Conservation (phyloP, 2,888 invertebrate species). For the Orchesellides sinensis region DNA sequence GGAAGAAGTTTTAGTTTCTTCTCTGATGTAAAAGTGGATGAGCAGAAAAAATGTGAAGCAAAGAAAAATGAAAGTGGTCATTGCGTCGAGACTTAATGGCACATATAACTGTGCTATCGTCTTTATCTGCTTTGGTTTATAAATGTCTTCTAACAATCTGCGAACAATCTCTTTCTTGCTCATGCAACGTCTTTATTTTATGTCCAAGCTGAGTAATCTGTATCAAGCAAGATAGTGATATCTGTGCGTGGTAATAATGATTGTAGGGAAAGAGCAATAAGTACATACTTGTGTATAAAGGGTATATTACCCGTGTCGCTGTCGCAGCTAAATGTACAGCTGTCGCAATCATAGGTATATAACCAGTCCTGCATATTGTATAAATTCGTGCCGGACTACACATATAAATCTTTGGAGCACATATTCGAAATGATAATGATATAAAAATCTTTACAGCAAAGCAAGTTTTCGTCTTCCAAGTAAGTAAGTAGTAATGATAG, state of each 20-base stretch:
- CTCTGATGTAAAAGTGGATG: background rate
- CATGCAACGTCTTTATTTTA: background rate
- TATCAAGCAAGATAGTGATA: background rate
- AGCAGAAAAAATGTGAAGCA: background rate
- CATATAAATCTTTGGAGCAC: conserved; percentile 23
- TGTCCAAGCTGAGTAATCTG: too few relatives aligned
- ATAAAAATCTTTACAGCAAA: conserved; percentile 18
- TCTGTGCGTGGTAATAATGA: conserved; percentile 29
- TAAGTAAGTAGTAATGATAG: conserved; percentile 35
- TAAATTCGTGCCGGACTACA: background rate
- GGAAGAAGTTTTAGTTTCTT: background rate
- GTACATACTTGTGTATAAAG: too few relatives aligned
- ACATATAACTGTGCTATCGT: conserved; percentile 17
- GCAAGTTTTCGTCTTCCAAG: background rate
- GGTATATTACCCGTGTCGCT: too few relatives aligned
- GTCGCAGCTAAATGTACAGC: background rate
- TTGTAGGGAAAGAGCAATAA: background rate
- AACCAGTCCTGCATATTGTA: background rate
- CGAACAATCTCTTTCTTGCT: conserved; percentile 23
- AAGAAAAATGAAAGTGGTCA: conserved; percentile 66
- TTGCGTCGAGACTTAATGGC: conserved; percentile 41
- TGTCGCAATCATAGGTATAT: background rate
- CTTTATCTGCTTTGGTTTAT: conserved; percentile 41
- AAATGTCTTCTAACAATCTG: conserved; percentile 50
- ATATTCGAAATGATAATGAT: background rate